Conservation (phyloP, 2,888 invertebrate genomes). For the Synanthedon myopaeformis region DNA sequence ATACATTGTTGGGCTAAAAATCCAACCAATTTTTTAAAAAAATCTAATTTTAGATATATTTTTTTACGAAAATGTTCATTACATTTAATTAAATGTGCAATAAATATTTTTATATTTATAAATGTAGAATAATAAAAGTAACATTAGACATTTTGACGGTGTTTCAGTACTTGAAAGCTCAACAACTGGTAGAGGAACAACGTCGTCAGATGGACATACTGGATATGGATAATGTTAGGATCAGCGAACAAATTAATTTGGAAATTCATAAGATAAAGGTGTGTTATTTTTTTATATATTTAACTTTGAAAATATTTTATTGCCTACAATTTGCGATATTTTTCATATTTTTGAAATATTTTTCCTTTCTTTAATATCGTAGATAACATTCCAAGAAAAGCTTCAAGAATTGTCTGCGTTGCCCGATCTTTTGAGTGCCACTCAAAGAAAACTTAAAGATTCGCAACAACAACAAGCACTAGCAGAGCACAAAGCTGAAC, state of each 20-base stretch:
- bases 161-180: constrained; percentile 72
- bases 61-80: too few species aligned
- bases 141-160: background rate
- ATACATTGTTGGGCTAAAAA: too few species aligned
- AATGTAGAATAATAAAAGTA: background rate
- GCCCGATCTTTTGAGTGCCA: constrained; percentile 76
- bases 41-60: too few species aligned
- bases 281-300: constrained; percentile 1
- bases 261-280: constrained; percentile 78
- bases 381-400: constrained; percentile 77
- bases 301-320: background rate
- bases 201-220: constrained; percentile 76
- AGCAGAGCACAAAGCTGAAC: constrained; percentile 76
- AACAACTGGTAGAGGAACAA: constrained; percentile 79
- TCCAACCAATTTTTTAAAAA: too few species aligned
- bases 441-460: constrained; percentile 76
- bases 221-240: constrained; percentile 78
- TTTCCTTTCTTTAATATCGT: background rate
- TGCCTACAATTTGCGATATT: background rate
- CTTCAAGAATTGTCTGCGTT: constrained; percentile 76
- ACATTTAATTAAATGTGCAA: too few species aligned
- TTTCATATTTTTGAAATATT: background rate
- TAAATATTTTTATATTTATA: too few species aligned
- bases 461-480: constrained; percentile 75
- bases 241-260: constrained; percentile 77